These are phyloP conservation scores for Sinocyclocheilus anophthalmus DNA, from an alignment of 2,113 vertebrate species.

Conservation along the genomic window DNA sequence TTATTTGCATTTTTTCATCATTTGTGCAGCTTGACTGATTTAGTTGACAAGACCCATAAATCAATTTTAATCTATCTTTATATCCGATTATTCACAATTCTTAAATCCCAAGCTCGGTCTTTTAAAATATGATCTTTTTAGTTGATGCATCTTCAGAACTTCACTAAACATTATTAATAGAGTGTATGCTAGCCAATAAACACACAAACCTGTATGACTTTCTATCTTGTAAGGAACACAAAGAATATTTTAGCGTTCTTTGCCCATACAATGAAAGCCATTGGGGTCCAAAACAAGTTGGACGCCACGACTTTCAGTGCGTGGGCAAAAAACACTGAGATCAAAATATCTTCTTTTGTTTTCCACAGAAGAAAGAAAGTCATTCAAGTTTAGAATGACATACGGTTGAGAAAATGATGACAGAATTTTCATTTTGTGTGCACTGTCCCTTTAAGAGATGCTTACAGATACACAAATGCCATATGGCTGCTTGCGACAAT, in stretches of 20 bases:
- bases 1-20: no score
- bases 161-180: neutral
- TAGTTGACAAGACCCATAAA: no score
- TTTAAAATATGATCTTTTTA: neutral
- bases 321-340: no score
- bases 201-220: no score
- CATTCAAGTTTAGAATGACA: neutral
- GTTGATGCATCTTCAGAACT: neutral
- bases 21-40: neutral
- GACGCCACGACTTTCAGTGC: no score
- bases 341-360: no score
- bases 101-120: no score
- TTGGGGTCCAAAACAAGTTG: neutral
- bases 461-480: constrained; percentile 6
- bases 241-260: neutral
- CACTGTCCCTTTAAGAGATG: constrained; percentile 5
- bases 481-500: neutral
- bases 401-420: neutral
- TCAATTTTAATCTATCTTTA: neutral
- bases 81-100: neutral
- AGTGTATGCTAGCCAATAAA: no score
- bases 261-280: neutral
- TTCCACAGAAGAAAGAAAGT: neutral
- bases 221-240: no score
- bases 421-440: neutral